Evolutionary conservation across 1,140 invertebrate genomes (phyloP).

Genomic region (Drosophila neocordata): DNA sequence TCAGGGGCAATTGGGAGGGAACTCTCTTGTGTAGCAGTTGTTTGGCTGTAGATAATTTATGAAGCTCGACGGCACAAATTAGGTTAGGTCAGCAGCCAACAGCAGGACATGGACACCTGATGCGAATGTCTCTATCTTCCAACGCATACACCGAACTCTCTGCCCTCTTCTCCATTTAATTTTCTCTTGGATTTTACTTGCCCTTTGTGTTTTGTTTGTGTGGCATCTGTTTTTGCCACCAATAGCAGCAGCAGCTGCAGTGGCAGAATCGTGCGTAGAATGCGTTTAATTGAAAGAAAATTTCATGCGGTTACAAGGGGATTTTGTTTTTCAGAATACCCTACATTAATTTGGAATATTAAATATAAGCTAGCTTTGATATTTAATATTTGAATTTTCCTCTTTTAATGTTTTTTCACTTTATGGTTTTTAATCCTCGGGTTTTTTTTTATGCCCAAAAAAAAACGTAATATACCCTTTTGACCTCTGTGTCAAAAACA

Average conservation of each 20-base stretch:
- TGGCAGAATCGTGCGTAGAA: slow-evolving; percentile 53
- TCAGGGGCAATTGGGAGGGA: not conserved
- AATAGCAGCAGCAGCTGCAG: not conserved
- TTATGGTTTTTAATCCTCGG: no score
- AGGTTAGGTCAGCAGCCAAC: slow-evolving; percentile 45
- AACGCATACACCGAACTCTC: not conserved
- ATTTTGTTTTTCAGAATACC: not conserved
- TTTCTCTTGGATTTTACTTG: not conserved
- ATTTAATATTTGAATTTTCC: no score
- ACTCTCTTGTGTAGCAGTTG: slow-evolving; percentile 13
- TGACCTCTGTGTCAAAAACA: not conserved
- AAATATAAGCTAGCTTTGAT: no score
- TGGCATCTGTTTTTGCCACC: slow-evolving; percentile 66
- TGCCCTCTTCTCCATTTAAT: not conserved
- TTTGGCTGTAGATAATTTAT: slow-evolving; percentile 51
- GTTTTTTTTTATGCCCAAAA: no score
- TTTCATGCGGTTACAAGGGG: slow-evolving; percentile 27
- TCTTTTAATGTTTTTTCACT: no score
- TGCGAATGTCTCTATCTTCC: slow-evolving; percentile 14
- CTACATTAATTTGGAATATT: no score
- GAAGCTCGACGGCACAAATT: slow-evolving; percentile 40
- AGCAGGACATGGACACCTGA: slow-evolving; percentile 31
- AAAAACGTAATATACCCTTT: no score
- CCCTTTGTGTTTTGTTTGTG: slow-evolving; percentile 43
- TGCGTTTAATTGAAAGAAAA: slow-evolving; percentile 78